phyloP scores from a whole-genome alignment of 2,797 vertebrate species.

The Odontamblyopus rebecca region DNA sequence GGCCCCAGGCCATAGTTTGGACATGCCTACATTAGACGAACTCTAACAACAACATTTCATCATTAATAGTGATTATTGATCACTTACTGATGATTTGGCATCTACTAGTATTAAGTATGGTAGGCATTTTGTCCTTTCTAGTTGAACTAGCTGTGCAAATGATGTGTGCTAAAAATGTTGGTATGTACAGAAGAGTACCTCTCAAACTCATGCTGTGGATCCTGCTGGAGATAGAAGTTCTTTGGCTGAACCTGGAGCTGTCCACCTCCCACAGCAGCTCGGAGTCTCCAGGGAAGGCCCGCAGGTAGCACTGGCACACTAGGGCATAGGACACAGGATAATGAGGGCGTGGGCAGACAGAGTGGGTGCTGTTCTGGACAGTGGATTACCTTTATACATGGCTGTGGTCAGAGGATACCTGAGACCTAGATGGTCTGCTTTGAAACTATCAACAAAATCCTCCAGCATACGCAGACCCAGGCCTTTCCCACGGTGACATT shows the following conservation, averaged over 20 bases:
- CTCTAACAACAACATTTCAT: too few species aligned
- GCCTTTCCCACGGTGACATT: constrained; percentile 74
- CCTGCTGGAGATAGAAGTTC: constrained; percentile 69
- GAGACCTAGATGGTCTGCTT: constrained; percentile 79
- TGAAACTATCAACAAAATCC: constrained; percentile 85
- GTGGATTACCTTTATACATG: constrained; percentile 78
- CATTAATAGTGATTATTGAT: too few species aligned
- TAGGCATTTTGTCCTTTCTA: too few species aligned
- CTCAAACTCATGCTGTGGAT: constrained; percentile 65
- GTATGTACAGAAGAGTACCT: constrained; percentile 60
- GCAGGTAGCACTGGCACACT: constrained; percentile 86
- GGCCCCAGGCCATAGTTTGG: too few species aligned
- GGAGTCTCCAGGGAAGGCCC: constrained; percentile 78
- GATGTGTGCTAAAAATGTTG: too few species aligned
- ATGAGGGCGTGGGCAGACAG: neutral
- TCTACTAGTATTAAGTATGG: too few species aligned
- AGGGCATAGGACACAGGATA: constrained; percentile 19
- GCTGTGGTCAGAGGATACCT: constrained; percentile 81
- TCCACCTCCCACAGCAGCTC: constrained; percentile 86
- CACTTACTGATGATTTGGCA: too few species aligned
- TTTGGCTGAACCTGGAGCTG: constrained; percentile 76
- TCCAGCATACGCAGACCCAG: constrained; percentile 83
- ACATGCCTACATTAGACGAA: too few species aligned
- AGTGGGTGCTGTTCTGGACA: neutral
- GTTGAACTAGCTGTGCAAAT: neutral